Evolutionary conservation across 2,113 vertebrate genomes (phyloP).

Genomic region (Paedocypris sp.): DNA sequence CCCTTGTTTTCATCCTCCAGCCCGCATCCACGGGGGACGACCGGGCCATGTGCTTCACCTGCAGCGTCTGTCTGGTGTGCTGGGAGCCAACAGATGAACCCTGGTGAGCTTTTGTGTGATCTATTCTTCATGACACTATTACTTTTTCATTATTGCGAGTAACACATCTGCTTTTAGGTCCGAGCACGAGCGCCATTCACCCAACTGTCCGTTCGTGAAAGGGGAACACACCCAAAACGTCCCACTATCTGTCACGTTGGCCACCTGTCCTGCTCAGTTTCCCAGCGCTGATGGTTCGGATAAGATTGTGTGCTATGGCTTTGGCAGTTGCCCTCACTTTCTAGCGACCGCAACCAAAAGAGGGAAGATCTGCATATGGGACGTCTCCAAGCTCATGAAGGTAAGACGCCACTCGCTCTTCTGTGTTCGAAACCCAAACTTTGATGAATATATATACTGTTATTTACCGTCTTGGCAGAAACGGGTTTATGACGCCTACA

Average conservation of each 20-base stretch:
- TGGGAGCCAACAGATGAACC: slow-evolving; percentile 99
- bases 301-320: slow-evolving; percentile 91
- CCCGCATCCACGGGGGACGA: slow-evolving; percentile 96
- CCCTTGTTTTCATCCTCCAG: slow-evolving; percentile 45
- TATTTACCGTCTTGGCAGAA: too few species aligned
- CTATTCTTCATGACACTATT: not conserved
- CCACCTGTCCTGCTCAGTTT: slow-evolving; percentile 92
- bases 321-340: slow-evolving; percentile 94
- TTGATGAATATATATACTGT: too few species aligned
- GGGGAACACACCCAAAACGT: slow-evolving; percentile 98
- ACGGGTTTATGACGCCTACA: too few species aligned
- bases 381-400: slow-evolving; percentile 99
- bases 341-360: slow-evolving; percentile 91
- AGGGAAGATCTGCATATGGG: slow-evolving; percentile 97
- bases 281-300: slow-evolving; percentile 85
- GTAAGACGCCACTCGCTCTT: too few species aligned
- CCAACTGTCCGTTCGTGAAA: slow-evolving; percentile 97
- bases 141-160: too few species aligned
- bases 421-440: too few species aligned
- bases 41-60: slow-evolving; percentile 98
- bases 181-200: slow-evolving; percentile 96
- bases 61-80: slow-evolving; percentile 95
- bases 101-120: slow-evolving; percentile 70
- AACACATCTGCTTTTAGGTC: too few species aligned
- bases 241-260: slow-evolving; percentile 90